These are phyloP conservation scores for Cheilosia vernalis DNA, from an alignment of 2,888 invertebrate species.

Conservation along the genomic window DNA sequence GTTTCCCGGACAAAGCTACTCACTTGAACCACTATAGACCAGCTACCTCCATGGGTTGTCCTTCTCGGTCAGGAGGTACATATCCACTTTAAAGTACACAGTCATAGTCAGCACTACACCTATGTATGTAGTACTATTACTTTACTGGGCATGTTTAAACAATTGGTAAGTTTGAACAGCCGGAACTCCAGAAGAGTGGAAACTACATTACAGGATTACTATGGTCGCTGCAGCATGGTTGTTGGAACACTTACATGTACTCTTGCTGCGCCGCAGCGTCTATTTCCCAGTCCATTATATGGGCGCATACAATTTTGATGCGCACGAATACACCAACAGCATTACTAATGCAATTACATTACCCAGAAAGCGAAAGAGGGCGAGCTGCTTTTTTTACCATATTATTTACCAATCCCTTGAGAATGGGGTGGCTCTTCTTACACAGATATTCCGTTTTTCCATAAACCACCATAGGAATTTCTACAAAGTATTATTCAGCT, in stretches of 20 bases:
- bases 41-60: background rate
- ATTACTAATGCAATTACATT: slow-evolving; percentile 65
- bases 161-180: slow-evolving; percentile 57
- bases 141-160: slow-evolving; percentile 37
- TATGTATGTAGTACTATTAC: slow-evolving; percentile 10
- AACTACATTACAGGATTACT: slow-evolving; percentile 62
- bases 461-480: slow-evolving; percentile 13
- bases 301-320: slow-evolving; percentile 45
- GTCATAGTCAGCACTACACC: background rate
- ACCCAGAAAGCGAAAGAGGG: slow-evolving; percentile 35
- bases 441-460: background rate
- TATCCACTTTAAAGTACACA: slow-evolving; percentile 10
- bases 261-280: background rate
- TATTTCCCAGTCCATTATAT: slow-evolving; percentile 38
- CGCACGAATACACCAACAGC: slow-evolving; percentile 41
- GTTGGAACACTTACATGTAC: slow-evolving; percentile 23
- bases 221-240: slow-evolving; percentile 29
- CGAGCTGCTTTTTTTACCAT: slow-evolving; percentile 6
- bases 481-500: slow-evolving; percentile 23
- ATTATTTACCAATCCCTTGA: slow-evolving; percentile 1
- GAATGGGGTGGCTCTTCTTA: background rate
- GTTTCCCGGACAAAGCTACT: slow-evolving; percentile 58
- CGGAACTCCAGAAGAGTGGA: slow-evolving; percentile 47
- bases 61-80: background rate
- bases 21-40: slow-evolving; percentile 33